A percentile compares a stretch with the other conserved stretches of the same genome.
phyloP scores from a whole-genome alignment of 1,140 invertebrate genomes.

The Pentalonia nigronervosa region DNA sequence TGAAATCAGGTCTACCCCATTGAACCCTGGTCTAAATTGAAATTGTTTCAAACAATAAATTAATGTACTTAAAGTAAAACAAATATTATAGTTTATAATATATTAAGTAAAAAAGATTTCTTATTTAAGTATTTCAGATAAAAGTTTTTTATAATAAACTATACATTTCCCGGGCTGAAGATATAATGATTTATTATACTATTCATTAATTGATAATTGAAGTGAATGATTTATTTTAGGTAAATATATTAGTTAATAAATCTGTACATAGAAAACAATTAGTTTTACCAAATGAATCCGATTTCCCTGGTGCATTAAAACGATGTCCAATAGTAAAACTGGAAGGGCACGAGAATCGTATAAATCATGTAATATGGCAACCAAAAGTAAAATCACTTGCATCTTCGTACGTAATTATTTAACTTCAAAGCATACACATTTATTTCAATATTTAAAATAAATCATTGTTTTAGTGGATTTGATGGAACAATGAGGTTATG shows the following conservation, averaged over 20 bases:
- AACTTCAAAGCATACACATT: not conserved
- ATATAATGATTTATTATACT: not conserved
- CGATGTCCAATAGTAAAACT: conserved; percentile 62
- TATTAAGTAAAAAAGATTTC: too few relatives aligned
- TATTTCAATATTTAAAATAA: not conserved
- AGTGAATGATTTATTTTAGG: conserved; percentile 14
- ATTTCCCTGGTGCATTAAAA: conserved; percentile 55
- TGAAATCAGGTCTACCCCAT: too few relatives aligned
- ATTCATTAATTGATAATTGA: not conserved
- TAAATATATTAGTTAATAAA: conserved; percentile 51
- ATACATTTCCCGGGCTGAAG: not conserved
- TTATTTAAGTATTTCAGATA: not conserved
- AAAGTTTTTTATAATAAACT: not conserved
- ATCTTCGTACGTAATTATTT: conserved; percentile 63
- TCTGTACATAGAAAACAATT: conserved; percentile 36
- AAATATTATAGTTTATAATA: too few relatives aligned
- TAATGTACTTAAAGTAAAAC: too few relatives aligned
- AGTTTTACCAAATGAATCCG: conserved; percentile 43
- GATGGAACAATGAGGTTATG: conserved; percentile 75
- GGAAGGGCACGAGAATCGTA: conserved; percentile 69
- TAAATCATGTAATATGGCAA: conserved; percentile 66
- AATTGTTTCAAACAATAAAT: too few relatives aligned
- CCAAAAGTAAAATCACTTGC: conserved; percentile 66
- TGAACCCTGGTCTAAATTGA: too few relatives aligned
- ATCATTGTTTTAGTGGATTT: conserved; percentile 65